A percentile compares a stretch with the other conserved stretches of the same genome.
These are phyloP conservation scores for Drosophila micromelanica DNA, from an alignment of 1,140 invertebrate species.

Conservation along the genomic window DNA sequence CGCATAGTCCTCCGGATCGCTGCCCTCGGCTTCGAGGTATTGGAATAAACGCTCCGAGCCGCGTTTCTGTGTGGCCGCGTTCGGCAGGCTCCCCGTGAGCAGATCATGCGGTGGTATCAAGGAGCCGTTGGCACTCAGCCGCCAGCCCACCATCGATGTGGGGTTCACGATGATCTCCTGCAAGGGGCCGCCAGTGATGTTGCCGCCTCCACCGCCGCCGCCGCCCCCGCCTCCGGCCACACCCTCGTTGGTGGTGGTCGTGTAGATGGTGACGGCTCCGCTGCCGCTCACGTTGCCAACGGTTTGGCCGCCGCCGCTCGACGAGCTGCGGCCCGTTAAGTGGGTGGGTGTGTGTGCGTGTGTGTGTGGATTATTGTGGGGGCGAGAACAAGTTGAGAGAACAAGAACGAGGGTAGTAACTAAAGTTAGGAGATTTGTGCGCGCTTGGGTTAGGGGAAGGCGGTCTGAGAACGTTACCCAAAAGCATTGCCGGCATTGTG, in stretches of 20 bases:
- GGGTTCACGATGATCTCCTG: conserved; percentile 84
- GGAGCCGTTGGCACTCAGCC: conserved; percentile 81
- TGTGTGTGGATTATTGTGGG: conserved; percentile 29
- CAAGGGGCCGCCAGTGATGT: conserved; percentile 71
- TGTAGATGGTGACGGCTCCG: conserved; percentile 79
- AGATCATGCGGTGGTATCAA: conserved; percentile 82
- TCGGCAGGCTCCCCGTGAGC: conserved; percentile 71
- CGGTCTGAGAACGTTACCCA: conserved; percentile 79
- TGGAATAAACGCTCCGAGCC: conserved; percentile 84
- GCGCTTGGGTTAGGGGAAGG: conserved; percentile 36
- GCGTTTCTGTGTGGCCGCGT: conserved; percentile 81
- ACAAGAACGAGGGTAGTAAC: conserved; percentile 76
- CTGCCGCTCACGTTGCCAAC: conserved; percentile 72
- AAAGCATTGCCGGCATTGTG: conserved; percentile 80
- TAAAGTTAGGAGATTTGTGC: conserved; percentile 65
- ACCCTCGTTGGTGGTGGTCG: conserved; percentile 79
- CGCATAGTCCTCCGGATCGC: conserved; percentile 85
- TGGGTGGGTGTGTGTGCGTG: background rate
- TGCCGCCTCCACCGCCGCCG: conserved; percentile 54
- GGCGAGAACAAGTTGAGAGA: conserved; percentile 63
- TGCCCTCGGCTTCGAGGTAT: conserved; percentile 84
- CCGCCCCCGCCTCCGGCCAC: conserved; percentile 51
- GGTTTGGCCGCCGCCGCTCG: conserved; percentile 68
- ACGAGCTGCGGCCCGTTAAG: conserved; percentile 50
- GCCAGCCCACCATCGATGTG: conserved; percentile 84